phyloP scores from a whole-genome alignment of 30 jellyfish, hydroid and myxozoan genomes.

The Nemopilema nomurai region DNA sequence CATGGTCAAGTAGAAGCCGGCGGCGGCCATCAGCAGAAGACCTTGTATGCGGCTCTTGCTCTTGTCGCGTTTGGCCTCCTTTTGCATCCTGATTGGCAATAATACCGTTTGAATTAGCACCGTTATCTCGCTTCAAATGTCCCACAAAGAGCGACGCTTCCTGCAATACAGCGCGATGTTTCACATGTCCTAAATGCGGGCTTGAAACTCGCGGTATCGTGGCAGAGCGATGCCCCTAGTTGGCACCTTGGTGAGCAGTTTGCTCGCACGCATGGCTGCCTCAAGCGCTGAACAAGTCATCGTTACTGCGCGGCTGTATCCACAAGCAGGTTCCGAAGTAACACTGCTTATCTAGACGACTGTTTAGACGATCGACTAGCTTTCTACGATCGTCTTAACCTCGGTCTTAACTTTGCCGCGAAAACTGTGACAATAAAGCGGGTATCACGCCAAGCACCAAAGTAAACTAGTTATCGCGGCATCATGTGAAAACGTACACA shows the following conservation, averaged over 20 bases:
- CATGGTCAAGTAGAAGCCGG: conserved; percentile 78
- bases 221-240: too few species aligned
- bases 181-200: too few species aligned
- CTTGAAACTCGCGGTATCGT: too few species aligned
- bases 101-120: not conserved
- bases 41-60: conserved; percentile 50
- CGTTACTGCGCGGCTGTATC: not conserved
- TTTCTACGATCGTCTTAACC: too few species aligned
- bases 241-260: not conserved
- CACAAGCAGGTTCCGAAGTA: not conserved
- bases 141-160: too few species aligned
- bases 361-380: too few species aligned
- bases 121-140: not conserved
- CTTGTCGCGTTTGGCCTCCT: not conserved
- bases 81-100: not conserved
- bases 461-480: too few species aligned
- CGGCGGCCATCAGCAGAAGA: conserved; percentile 76
- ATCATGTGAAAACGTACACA: too few species aligned
- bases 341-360: not conserved
- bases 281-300: conserved; percentile 3
- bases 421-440: too few species aligned
- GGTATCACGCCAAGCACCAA: too few species aligned
- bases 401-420: too few species aligned
- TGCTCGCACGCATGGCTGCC: conserved; percentile 46
- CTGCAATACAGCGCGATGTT: too few species aligned